A percentile compares a stretch with the other conserved stretches of the same genome.
phyloP scores from a whole-genome alignment of 1,140 invertebrate species.

The Nasonia longicornis region DNA sequence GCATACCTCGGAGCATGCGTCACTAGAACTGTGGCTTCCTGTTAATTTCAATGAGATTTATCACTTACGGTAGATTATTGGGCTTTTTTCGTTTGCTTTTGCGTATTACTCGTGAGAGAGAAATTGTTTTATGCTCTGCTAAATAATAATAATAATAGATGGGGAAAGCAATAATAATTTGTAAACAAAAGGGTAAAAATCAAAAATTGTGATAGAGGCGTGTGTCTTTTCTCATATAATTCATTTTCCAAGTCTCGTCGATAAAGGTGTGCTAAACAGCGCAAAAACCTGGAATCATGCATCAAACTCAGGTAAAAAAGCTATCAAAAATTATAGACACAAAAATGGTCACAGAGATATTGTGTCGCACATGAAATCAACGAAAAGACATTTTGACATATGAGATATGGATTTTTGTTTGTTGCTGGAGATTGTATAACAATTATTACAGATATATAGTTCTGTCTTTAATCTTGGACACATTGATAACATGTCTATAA shows the following conservation, averaged over 20 bases:
- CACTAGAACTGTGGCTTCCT: slow-evolving; percentile 66
- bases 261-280: slow-evolving; percentile 58
- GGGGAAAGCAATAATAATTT: slow-evolving; percentile 43
- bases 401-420: slow-evolving; percentile 21
- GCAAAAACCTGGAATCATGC: slow-evolving; percentile 68
- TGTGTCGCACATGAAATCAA: slow-evolving; percentile 40
- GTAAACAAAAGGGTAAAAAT: slow-evolving; percentile 46
- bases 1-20: slow-evolving; percentile 68
- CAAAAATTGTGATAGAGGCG: slow-evolving; percentile 45
- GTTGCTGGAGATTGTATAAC: background rate
- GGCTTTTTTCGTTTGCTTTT: background rate
- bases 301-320: slow-evolving; percentile 60
- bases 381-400: slow-evolving; percentile 34
- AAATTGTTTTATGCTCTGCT: slow-evolving; percentile 60
- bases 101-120: slow-evolving; percentile 57
- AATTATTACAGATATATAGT: slow-evolving; percentile 12
- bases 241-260: slow-evolving; percentile 33
- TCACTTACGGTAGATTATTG: slow-evolving; percentile 60
- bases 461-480: slow-evolving; percentile 41
- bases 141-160: slow-evolving; percentile 52
- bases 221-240: slow-evolving; percentile 35
- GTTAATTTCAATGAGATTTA: slow-evolving; percentile 67
- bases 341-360: slow-evolving; percentile 47
- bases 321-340: slow-evolving; percentile 54
- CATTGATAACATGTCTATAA: slow-evolving; percentile 33